Conservation (phyloP, 2,888 invertebrate genomes). For the Dendrolimus houi region DNA sequence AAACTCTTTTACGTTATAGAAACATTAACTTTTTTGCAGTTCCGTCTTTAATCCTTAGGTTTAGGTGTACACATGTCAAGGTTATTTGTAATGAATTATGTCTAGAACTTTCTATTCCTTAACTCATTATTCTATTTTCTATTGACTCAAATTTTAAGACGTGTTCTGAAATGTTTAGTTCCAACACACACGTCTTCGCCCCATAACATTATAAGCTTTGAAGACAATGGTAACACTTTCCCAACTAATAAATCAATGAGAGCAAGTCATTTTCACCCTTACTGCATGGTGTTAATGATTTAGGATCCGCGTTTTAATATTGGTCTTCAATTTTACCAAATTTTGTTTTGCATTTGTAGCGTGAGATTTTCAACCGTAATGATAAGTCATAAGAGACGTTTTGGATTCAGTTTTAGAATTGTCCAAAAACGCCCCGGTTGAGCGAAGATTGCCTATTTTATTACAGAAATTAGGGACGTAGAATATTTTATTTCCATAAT, state of each 20-base stretch:
- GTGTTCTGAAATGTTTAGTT: neutral
- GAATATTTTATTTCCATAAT: neutral
- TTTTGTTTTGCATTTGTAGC: neutral
- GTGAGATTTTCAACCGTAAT: slow-evolving; percentile 11
- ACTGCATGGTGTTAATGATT: neutral
- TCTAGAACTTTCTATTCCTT: too few relatives aligned
- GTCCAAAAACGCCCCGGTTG: slow-evolving; percentile 13
- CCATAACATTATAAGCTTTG: neutral
- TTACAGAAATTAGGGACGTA: slow-evolving; percentile 23
- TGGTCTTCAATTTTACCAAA: slow-evolving; percentile 3
- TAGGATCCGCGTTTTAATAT: neutral
- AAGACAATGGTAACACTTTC: neutral
- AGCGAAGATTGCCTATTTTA: slow-evolving; percentile 16
- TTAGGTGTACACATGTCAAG: too few relatives aligned
- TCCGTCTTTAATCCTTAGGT: too few relatives aligned
- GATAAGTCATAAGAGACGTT: slow-evolving; percentile 7
- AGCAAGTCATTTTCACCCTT: neutral
- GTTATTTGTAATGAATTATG: too few relatives aligned
- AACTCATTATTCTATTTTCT: too few relatives aligned
- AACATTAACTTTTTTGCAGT: too few relatives aligned
- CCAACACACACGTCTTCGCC: neutral
- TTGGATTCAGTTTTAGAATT: slow-evolving; percentile 7
- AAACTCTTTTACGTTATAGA: too few relatives aligned
- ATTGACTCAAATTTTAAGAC: too few relatives aligned
- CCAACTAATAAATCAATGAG: neutral